phyloP scores from a whole-genome alignment of 2,888 invertebrate species.

The Lottia gigantea region DNA sequence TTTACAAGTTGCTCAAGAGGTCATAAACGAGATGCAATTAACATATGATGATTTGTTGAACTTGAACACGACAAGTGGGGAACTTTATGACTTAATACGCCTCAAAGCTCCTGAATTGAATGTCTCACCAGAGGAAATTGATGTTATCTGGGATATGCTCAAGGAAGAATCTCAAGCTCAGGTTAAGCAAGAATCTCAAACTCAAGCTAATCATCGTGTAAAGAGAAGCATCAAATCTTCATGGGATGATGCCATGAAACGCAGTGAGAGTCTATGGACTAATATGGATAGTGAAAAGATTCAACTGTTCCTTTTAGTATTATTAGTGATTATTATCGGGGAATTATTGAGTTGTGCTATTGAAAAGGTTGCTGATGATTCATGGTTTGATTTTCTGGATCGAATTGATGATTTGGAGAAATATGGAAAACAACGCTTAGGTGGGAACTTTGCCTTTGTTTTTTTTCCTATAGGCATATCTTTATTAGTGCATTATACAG shows the following conservation, averaged over 20 bases:
- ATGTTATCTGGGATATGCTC: neutral
- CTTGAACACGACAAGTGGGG: neutral
- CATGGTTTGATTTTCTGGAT: constrained; percentile 65
- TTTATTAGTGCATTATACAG: constrained; percentile 53
- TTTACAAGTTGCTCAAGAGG: neutral
- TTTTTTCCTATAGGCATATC: constrained; percentile 54
- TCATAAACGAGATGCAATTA: neutral
- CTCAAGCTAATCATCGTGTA: neutral
- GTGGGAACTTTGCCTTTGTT: constrained; percentile 58
- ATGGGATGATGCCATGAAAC: neutral
- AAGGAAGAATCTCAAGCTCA: neutral
- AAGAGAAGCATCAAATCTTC: neutral
- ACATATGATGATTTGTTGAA: neutral
- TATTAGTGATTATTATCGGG: constrained; percentile 54
- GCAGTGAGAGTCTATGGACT: constrained; percentile 12
- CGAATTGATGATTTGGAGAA: constrained; percentile 61
- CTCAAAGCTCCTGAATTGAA: neutral
- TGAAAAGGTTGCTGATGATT: constrained; percentile 62
- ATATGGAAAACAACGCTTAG: constrained; percentile 61
- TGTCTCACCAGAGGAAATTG: neutral
- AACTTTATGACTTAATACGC: neutral
- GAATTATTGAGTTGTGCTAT: constrained; percentile 55
- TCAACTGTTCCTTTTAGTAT: constrained; percentile 50
- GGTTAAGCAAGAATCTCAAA: neutral
- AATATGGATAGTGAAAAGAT: constrained; percentile 39